These are phyloP conservation scores for Tenodera sinensis DNA, from an alignment of 2,888 invertebrate genomes.

Conservation along the genomic window DNA sequence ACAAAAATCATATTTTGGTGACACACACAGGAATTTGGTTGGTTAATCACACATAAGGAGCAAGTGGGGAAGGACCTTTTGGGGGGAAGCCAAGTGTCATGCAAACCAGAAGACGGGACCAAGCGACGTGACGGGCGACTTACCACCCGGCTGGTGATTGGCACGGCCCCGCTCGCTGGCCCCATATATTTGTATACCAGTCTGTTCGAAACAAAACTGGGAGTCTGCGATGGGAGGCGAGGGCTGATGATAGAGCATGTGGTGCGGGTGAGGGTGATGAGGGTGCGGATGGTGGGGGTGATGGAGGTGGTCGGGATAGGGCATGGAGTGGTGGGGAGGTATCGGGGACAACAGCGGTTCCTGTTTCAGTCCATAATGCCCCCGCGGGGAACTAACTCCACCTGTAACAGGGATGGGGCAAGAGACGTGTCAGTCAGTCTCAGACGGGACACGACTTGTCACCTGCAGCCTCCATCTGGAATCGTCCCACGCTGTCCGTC, in stretches of 20 bases:
- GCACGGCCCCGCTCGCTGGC: slow-evolving; percentile 35
- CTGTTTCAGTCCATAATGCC: slow-evolving; percentile 33
- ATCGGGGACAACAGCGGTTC: slow-evolving; percentile 37
- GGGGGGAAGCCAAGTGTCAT: slow-evolving; percentile 35
- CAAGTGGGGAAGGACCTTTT: background rate
- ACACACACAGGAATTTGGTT: slow-evolving; percentile 7
- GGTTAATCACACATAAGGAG: slow-evolving; percentile 20
- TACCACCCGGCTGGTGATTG: slow-evolving; percentile 49
- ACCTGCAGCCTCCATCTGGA: background rate
- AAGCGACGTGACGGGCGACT: slow-evolving; percentile 46
- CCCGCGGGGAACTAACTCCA: slow-evolving; percentile 33
- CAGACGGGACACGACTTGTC: background rate
- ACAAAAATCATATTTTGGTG: slow-evolving; percentile 14
- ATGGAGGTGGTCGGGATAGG: slow-evolving; percentile 47
- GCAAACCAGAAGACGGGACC: slow-evolving; percentile 46
- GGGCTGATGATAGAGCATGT: slow-evolving; percentile 32
- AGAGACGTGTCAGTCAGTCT: slow-evolving; percentile 28
- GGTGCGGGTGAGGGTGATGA: slow-evolving; percentile 44
- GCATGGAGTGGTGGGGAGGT: slow-evolving; percentile 50
- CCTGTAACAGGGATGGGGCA: slow-evolving; percentile 34
- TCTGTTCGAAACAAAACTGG: slow-evolving; percentile 60
- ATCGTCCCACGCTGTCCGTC: background rate
- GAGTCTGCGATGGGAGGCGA: slow-evolving; percentile 47
- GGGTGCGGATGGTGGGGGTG: slow-evolving; percentile 44
- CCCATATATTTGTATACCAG: slow-evolving; percentile 47